Percentiles rank a stretch among this genome's conserved stretches.
Conservation (phyloP, 2,113 vertebrate species). For the Fulica atra region DNA sequence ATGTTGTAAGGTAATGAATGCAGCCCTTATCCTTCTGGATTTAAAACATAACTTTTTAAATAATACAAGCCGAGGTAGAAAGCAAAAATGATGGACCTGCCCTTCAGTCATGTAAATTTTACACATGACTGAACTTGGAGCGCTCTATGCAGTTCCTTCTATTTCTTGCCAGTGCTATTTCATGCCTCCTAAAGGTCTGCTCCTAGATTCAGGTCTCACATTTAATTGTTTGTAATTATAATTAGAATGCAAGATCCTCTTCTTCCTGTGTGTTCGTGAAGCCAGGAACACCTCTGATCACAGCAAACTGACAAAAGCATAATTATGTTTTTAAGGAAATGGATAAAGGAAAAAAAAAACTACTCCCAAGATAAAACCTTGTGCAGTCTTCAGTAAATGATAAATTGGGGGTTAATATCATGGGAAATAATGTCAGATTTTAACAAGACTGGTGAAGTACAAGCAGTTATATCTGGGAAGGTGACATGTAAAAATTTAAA, state of each 20-base stretch:
- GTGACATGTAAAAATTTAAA: not conserved
- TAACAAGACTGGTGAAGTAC: not conserved
- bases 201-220: not conserved
- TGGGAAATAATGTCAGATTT: conserved; percentile 24
- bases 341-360: not conserved
- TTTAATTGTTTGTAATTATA: conserved; percentile 43
- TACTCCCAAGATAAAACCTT: conserved; percentile 6
- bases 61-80: conserved; percentile 29
- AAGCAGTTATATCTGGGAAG: not conserved
- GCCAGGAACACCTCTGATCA: not conserved
- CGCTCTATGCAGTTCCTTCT: not conserved
- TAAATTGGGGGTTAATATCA: conserved; percentile 31
- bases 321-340: conserved; percentile 22
- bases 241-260: conserved; percentile 2
- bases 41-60: conserved; percentile 12
- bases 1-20: conserved; percentile 24
- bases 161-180: not conserved
- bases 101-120: conserved; percentile 19
- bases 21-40: conserved; percentile 10
- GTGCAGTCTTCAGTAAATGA: conserved; percentile 28
- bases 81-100: conserved; percentile 20
- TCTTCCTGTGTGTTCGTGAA: conserved; percentile 19
- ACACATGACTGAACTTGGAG: conserved; percentile 10
- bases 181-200: not conserved
- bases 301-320: conserved; percentile 20